Percentiles rank a stretch among this genome's conserved stretches.
Evolutionary conservation across 2,113 vertebrate genomes (phyloP).

Genomic region (Microcebus murinus): DNA sequence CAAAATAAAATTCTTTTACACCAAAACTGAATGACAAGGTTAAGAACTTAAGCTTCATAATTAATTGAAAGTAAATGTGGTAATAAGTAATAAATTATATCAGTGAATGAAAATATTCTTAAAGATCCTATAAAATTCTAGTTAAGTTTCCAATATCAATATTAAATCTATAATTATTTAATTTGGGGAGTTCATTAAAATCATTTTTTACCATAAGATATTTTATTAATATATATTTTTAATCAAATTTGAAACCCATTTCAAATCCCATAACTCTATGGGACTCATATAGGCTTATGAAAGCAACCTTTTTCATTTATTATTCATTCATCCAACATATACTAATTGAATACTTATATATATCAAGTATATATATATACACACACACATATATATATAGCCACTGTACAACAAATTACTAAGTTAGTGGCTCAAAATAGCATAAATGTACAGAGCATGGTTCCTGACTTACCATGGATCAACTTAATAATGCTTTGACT

Average conservation of each 20-base stretch:
- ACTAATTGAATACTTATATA: neutral
- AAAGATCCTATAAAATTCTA: constrained; percentile 3
- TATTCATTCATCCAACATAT: neutral
- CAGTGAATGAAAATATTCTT: neutral
- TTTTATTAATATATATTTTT: neutral
- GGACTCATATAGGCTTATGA: neutral
- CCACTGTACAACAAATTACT: neutral
- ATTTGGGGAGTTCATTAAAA: neutral
- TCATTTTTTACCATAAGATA: neutral
- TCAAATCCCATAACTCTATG: neutral
- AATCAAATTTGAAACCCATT: neutral
- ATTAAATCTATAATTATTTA: neutral
- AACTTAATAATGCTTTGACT: too few relatives aligned
- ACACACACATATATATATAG: too few relatives aligned
- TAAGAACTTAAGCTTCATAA: constrained; percentile 21
- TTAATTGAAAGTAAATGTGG: neutral
- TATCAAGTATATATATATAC: neutral
- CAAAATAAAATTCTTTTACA: neutral
- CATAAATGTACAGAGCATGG: neutral
- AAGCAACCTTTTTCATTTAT: neutral
- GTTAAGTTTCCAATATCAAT: neutral
- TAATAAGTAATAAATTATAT: neutral
- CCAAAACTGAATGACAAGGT: constrained; percentile 15
- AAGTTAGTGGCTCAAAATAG: neutral
- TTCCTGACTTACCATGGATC: too few relatives aligned